Conservation (phyloP, 1,140 invertebrate species). For the Trichonephila inaurata region DNA sequence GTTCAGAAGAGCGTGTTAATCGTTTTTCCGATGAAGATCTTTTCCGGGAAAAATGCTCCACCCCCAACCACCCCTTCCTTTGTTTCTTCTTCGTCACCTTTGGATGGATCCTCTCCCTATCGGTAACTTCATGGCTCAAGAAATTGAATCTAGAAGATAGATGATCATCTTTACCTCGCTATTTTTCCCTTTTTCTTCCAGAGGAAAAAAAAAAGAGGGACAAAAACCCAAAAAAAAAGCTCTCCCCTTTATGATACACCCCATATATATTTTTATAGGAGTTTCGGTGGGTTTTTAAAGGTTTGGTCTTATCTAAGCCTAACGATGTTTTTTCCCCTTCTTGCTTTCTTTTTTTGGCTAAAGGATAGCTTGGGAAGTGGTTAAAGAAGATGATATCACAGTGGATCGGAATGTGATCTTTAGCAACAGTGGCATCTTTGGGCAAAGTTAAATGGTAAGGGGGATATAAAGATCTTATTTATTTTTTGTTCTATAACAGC, state of each 20-base stretch:
- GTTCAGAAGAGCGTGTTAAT: constrained; percentile 61
- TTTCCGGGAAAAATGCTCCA: not conserved
- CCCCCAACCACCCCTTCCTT: not conserved
- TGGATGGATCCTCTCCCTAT: not conserved
- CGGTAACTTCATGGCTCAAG: constrained; percentile 60
- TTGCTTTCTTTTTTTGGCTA: not conserved
- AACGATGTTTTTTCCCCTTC: not conserved
- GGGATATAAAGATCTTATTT: too few species aligned
- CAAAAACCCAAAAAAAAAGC: not conserved
- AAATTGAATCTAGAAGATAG: constrained; percentile 62
- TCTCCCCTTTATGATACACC: not conserved
- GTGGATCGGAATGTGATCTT: not conserved
- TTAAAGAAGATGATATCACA: not conserved
- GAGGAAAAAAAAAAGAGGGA: not conserved
- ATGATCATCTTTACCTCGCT: not conserved
- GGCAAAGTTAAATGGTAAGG: too few species aligned
- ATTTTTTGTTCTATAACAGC: too few species aligned
- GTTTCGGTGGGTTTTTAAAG: constrained; percentile 1
- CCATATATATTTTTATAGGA: constrained; percentile 55
- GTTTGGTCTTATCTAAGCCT: constrained; percentile 6
- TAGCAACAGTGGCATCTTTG: too few species aligned
- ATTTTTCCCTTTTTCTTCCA: not conserved
- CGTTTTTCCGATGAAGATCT: constrained; percentile 68
- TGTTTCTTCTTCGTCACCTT: not conserved
- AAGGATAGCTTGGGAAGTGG: not conserved